Percentiles rank a stretch among this genome's conserved stretches.
Evolutionary conservation across 2,888 invertebrate genomes (phyloP).

Genomic region (Dyspetes luteomarginatus): DNA sequence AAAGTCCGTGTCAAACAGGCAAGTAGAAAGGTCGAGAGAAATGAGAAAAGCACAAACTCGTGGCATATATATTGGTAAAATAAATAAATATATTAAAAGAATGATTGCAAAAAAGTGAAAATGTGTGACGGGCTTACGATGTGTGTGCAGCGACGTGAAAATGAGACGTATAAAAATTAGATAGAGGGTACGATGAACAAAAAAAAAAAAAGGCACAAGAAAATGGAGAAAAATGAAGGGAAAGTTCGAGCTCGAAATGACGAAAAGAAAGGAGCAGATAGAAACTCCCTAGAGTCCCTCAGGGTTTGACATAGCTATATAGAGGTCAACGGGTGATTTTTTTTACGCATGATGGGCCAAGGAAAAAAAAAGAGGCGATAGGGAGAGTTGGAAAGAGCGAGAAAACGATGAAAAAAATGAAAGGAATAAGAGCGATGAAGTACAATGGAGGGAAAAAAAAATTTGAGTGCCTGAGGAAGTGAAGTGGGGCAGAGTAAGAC

Average conservation of each 20-base stretch:
- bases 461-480: slow-evolving; percentile 29
- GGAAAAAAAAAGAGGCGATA: slow-evolving; percentile 9
- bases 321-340: slow-evolving; percentile 27
- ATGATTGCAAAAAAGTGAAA: too few species aligned
- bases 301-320: slow-evolving; percentile 55
- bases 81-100: too few species aligned
- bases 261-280: not conserved
- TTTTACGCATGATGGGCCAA: slow-evolving; percentile 18
- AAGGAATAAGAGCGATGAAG: slow-evolving; percentile 19
- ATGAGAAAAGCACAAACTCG: not conserved
- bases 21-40: too few species aligned
- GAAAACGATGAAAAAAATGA: not conserved
- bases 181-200: not conserved
- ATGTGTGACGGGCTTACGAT: too few species aligned
- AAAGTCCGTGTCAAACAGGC: too few species aligned
- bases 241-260: not conserved
- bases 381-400: slow-evolving; percentile 2
- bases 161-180: slow-evolving; percentile 62
- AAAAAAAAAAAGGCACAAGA: not conserved
- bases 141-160: slow-evolving; percentile 53
- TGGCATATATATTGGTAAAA: slow-evolving; percentile 61
- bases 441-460: slow-evolving; percentile 33
- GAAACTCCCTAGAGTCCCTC: slow-evolving; percentile 17
- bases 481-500: slow-evolving; percentile 24
- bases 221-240: slow-evolving; percentile 22